Evolutionary conservation across 2,888 invertebrate genomes (phyloP).

Genomic region (Caenorhabditis sp.): DNA sequence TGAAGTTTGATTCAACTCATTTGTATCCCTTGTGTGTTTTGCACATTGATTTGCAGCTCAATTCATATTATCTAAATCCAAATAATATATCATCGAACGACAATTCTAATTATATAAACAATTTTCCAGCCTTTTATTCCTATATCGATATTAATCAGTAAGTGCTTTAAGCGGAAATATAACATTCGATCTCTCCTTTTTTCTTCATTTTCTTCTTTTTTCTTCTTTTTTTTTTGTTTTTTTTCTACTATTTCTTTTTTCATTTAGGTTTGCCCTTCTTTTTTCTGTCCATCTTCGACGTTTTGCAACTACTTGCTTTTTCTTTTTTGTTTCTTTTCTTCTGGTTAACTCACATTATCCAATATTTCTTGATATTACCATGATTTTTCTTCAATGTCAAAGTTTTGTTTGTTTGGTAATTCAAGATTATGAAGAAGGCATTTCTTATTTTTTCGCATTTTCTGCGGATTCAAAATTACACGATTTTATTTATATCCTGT

Average conservation of each 20-base stretch:
- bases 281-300: conserved; percentile 6
- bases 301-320: not conserved
- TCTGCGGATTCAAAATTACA: not conserved
- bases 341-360: conserved; percentile 12
- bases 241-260: not conserved
- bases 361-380: conserved; percentile 6
- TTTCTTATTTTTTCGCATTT: not conserved
- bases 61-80: too few species aligned
- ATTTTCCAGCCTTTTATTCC: too few species aligned
- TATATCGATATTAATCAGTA: not conserved
- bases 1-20: too few species aligned
- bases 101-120: too few species aligned
- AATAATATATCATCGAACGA: too few species aligned
- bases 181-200: conserved; percentile 3
- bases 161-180: not conserved
- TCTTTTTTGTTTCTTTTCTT: not conserved
- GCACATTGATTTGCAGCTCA: too few species aligned
- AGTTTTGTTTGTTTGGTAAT: not conserved
- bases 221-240: too few species aligned
- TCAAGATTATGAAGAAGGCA: not conserved
- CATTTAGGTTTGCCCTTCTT: not conserved
- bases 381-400: conserved; percentile 25
- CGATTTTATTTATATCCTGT: too few species aligned
- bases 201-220: conserved; percentile 2
- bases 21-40: too few species aligned